These are phyloP conservation scores for Darevskia mixta DNA, from an alignment of 2,797 vertebrate genomes.

Conservation along the genomic window DNA sequence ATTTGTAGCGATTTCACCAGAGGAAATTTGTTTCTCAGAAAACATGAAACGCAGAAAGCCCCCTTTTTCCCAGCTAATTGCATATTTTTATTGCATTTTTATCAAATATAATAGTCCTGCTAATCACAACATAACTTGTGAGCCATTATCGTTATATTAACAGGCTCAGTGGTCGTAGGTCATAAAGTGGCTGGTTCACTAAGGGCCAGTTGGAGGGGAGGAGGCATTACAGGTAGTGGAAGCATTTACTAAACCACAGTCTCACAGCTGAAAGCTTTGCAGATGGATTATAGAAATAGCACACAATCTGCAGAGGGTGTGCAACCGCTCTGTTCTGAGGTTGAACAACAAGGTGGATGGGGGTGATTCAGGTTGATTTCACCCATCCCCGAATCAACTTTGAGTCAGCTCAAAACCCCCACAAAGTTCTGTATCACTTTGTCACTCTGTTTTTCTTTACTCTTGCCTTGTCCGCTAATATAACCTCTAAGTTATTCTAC, in stretches of 20 bases:
- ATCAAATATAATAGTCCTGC: slow-evolving; percentile 32
- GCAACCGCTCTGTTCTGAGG: no score
- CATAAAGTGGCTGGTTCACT: slow-evolving; percentile 8
- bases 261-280: background rate
- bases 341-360: no score
- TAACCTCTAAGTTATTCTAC: no score
- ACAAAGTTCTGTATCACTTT: no score
- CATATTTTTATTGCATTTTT: slow-evolving; percentile 27
- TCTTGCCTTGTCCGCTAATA: no score
- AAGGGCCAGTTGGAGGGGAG: background rate
- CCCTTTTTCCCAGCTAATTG: slow-evolving; percentile 28
- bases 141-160: slow-evolving; percentile 47
- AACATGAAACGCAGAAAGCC: slow-evolving; percentile 20
- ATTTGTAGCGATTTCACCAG: slow-evolving; percentile 57
- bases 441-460: no score
- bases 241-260: background rate
- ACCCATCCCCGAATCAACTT: no score
- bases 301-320: background rate
- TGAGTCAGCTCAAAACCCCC: no score
- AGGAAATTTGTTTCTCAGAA: slow-evolving; percentile 66
- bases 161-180: slow-evolving; percentile 27
- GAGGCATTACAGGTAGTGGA: slow-evolving; percentile 6
- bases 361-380: no score
- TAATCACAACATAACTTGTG: slow-evolving; percentile 51
- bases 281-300: background rate